Base-by-base conservation (phyloP, 2,888 invertebrate genomes). In the Helobdella robusta region DNA sequence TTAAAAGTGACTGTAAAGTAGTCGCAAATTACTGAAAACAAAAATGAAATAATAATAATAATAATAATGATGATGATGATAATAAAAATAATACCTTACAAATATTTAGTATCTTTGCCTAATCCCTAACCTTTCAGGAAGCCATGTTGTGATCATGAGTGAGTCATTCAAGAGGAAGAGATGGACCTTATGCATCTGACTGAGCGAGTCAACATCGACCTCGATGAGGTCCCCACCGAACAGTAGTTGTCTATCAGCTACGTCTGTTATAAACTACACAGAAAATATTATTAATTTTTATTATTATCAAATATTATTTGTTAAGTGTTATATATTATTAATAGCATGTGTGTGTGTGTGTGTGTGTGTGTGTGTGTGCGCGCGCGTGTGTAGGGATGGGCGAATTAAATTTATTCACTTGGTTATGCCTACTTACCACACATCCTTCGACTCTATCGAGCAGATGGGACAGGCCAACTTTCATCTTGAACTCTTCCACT, bases 111-210 rank as follows among this genome's bases (percentile, higher is more conserved):
- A n/a, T n/a, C n/a, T n/a, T n/a, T n/a, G n/a, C n/a, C n/a, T n/a
- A 5, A 8, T 3, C 30, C 40, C 23, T 58, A 59, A 77, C 77
- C 77, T 76, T 67, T 78, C 74, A 23, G 76, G 76, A 4, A 78
- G 72, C 75, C 76, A 77, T 15, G 75, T 87, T 32, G 92, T 89
- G 68, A 94, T 84, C 85, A 94, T 89, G 63, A 94, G 83, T 69
- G 89, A 87, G 80, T 95, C 95, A 78, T 88, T 91, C 73, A 95
- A 88, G 65, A 97, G 84, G 80, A 93, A 94, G 36, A 89, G 89
- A 77, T 91, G 91, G 73, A 93, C 87, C 73, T 89, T 85, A 77
- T 90, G 90, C 64, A 92, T 81, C 18, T 89, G 88, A 5, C 72
- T 68, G 77, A 77, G 75, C 1, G 90, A 89, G 70, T 90, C 85